Evolutionary conservation across 1,140 invertebrate genomes (phyloP).

Genomic region (Leptinotarsa undecemlineata): DNA sequence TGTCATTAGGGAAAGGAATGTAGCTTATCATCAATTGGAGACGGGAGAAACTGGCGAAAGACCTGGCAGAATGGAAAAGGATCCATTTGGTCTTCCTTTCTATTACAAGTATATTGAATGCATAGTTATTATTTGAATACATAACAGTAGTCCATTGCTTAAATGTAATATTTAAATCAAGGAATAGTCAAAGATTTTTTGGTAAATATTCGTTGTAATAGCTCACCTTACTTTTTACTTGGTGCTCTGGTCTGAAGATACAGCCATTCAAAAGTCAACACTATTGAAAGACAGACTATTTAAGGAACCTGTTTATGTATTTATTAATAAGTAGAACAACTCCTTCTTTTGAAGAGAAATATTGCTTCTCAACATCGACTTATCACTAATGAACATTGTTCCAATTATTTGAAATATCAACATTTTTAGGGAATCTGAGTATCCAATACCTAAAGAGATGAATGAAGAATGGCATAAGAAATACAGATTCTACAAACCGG

Average conservation of each 20-base stretch:
- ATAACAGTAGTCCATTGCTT: no score
- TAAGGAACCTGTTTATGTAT: no score
- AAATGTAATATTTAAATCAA: no score
- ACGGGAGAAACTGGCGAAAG: conserved; percentile 83
- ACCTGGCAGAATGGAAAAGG: conserved; percentile 63
- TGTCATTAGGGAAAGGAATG: conserved; percentile 90
- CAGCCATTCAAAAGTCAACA: no score
- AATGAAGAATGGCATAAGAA: conserved; percentile 65
- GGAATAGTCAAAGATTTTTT: no score
- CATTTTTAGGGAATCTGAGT: conserved; percentile 56
- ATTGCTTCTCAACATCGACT: conserved; percentile 2
- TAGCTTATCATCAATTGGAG: conserved; percentile 88
- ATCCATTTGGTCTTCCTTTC: conserved; percentile 64
- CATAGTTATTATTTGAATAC: no score
- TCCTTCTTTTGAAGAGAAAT: no score
- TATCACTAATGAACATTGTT: neutral
- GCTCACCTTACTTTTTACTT: no score
- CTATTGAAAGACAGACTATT: no score
- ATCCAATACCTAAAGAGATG: conserved; percentile 63
- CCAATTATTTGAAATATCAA: neutral
- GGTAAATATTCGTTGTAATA: no score
- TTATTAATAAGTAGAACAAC: no score
- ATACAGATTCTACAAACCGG: conserved; percentile 55
- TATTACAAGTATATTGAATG: conserved; percentile 51
- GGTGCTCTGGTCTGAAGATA: no score